Percentiles rank a stretch among this genome's conserved stretches.
Evolutionary conservation across 2,113 vertebrate genomes (phyloP).

Genomic region (Electrona antarctica): DNA sequence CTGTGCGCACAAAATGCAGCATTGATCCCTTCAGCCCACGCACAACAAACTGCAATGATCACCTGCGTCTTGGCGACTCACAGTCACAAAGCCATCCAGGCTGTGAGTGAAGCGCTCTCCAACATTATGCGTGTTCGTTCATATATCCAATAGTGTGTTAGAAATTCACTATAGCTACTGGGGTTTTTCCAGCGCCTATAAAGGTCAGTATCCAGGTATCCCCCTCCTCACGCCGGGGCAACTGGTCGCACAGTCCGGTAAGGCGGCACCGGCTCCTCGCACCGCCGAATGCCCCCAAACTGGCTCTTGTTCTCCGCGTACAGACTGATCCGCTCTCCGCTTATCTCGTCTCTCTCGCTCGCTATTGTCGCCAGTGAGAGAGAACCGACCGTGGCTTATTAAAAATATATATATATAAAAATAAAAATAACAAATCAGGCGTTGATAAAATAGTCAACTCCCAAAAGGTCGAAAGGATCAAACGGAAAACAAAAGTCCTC

Average conservation of each 20-base stretch:
- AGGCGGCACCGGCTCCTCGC: constrained; percentile 32
- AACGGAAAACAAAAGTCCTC: constrained; percentile 28
- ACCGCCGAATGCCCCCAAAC: constrained; percentile 44
- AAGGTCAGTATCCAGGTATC: not conserved
- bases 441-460: not conserved
- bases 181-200: constrained; percentile 7
- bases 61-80: constrained; percentile 66
- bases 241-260: not conserved
- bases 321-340: constrained; percentile 37
- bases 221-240: not conserved
- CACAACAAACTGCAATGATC: constrained; percentile 42
- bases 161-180: constrained; percentile 11
- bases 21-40: not conserved
- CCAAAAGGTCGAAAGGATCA: constrained; percentile 10
- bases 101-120: constrained; percentile 40
- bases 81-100: not conserved
- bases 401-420: too few relatives aligned
- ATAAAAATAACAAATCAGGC: too few relatives aligned
- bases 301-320: constrained; percentile 40
- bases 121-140: constrained; percentile 32
- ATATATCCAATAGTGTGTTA: constrained; percentile 14
- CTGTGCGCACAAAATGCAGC: not conserved
- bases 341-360: constrained; percentile 33
- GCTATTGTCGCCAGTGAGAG: not conserved
- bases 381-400: too few relatives aligned